Base-by-base conservation (phyloP, 2,888 invertebrate genomes). In the Erebia ligea region DNA sequence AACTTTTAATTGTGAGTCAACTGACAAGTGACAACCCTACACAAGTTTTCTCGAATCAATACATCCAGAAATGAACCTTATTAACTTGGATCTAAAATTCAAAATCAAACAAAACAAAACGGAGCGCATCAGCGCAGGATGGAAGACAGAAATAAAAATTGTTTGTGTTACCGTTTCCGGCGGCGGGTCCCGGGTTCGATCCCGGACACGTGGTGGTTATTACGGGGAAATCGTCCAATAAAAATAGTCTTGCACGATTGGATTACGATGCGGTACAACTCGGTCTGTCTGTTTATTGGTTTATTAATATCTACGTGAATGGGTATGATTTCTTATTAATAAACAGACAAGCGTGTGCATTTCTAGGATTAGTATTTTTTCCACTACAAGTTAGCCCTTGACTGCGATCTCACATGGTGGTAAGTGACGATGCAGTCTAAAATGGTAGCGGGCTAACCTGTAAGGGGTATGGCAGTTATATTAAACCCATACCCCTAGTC, bases 91-190 rank as follows among this genome's bases (percentile, higher is more conserved):
- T 3, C 64, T 72, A 73, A 74, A 70, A 63, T 58, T 21, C 64
- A 67, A 50, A 64, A 40, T 70, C 48, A 17, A 59, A 45, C 17
- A 62, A 70, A 64, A 54, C 59, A 42, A 63, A 67, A 34, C 48
- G 50, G 42, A 45, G 58, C 69, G 64, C 68, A 69, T 67, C 65
- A 21, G 34, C 45, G 67, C 87, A 86, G 87, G 87, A 89, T 88
- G 90, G 54, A 86, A 87, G 89, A 89, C 90, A 88, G 88, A 92
- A 93, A 93, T 93, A 93, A 93, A 92, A 92, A 91, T 45, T 93
- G 92, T 93, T 93, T 92, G 91, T 89, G 84, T 91, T 89, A 91
- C 80, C 83, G 82, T 89, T 92, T 93, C 92, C 92, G 92, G 91
- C 92, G 92, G 91, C 83, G 83, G 80, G 86, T 88, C 86, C 84